A percentile compares a stretch with the other conserved stretches of the same genome.
Evolutionary conservation across 1,140 invertebrate genomes (phyloP).

Genomic region (Penaeus vannamei): DNA sequence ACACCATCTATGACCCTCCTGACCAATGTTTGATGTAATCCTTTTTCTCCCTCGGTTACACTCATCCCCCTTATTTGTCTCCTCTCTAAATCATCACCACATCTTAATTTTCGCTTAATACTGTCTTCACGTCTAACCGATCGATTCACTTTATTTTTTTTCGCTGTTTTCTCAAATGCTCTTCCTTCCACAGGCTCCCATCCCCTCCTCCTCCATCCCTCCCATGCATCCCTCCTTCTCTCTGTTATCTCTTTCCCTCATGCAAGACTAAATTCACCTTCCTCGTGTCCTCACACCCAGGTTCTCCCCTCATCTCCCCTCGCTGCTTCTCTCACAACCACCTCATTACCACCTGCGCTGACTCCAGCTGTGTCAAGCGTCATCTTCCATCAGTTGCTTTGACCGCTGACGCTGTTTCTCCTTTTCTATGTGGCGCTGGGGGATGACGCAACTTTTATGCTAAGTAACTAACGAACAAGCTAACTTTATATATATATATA

Average conservation of each 20-base stretch:
- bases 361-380: background rate
- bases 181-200: background rate
- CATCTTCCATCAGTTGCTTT: conserved; percentile 2
- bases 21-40: no score
- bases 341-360: background rate
- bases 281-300: background rate
- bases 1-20: no score
- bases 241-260: background rate
- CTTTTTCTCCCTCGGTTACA: no score
- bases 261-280: no score
- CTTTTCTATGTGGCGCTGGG: background rate
- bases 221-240: background rate
- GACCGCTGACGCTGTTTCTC: background rate
- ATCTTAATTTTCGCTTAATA: no score
- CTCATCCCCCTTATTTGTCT: no score
- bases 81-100: no score
- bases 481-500: conserved; percentile 13
- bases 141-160: background rate
- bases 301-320: background rate
- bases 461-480: no score
- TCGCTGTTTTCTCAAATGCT: background rate
- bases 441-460: no score
- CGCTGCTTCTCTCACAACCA: background rate
- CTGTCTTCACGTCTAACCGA: background rate
- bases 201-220: background rate